Evolutionary conservation across 1,140 invertebrate species (phyloP), one percentile per base, ranked within the genome.

Genomic region (Psix sp.): DNA sequence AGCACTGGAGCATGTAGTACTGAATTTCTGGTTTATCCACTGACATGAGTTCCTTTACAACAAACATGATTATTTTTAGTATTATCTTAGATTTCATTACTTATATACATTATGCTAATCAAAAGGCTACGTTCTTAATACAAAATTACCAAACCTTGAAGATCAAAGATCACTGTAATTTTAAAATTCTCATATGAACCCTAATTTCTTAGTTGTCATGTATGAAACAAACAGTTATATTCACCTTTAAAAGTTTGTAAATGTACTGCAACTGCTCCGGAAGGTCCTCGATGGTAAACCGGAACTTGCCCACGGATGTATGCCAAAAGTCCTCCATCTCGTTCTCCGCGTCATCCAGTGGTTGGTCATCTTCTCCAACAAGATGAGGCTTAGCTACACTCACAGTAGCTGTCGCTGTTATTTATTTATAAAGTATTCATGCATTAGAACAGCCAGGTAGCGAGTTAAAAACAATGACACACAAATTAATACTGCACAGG

Each of bases 241-340:
- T 77, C 87, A 96, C 95, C 89, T 95, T 94, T 6, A 98, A 82
- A 3, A 99, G 84, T 81, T 95, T 93, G 84, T 97, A 93, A 72
- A 98, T 95, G 39, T 98, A 94, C 82, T 98, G 96, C 38, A 99
- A 85, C 56, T 97, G 93, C 63, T 96, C 92, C 0, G 97, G 97
- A 71, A 99, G 88, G 79, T 96, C 93, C n/a, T 96, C 94, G 10
- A 99, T 91, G 38, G 89, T 91, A 86, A 98, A 97, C 78, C 94
- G 92, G 80, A 98, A 98, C 82, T 96, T 96, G 18, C 96, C 96
- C 35, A 95, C 91, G 4, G 94, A 95, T 0, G 96, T 98, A 57
- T 95, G 92, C 96, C 96, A 97, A 80, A 96, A 96, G 79, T 94
- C 91, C 26, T 92, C 90, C 66, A 91, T 87, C 52, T 94, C 92